Percentiles rank a stretch among this genome's conserved stretches.
These are phyloP conservation scores for Melanotaenia duboulayi DNA, from an alignment of 2,113 vertebrate species.

Conservation along the genomic window DNA sequence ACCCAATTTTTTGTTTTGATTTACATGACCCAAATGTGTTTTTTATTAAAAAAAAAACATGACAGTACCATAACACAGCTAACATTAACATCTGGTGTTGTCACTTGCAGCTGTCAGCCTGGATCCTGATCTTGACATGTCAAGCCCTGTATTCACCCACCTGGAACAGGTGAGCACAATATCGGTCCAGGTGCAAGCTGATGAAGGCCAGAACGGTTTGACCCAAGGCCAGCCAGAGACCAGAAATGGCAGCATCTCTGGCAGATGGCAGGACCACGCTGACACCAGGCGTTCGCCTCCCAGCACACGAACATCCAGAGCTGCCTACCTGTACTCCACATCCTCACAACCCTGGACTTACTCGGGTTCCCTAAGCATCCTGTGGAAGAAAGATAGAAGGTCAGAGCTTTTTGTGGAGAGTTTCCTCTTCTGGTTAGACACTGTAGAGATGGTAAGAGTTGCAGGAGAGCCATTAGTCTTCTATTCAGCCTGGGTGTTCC, in stretches of 20 bases:
- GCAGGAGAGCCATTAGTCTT: slow-evolving; percentile 68
- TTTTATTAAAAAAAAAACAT: too few species aligned
- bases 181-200: slow-evolving; percentile 57
- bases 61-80: background rate
- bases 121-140: slow-evolving; percentile 59
- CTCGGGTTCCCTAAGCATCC: slow-evolving; percentile 50
- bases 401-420: slow-evolving; percentile 75
- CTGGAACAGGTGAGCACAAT: slow-evolving; percentile 74
- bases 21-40: too few species aligned
- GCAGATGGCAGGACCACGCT: slow-evolving; percentile 23
- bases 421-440: slow-evolving; percentile 87
- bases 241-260: slow-evolving; percentile 42
- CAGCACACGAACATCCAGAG: slow-evolving; percentile 15
- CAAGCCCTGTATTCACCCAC: slow-evolving; percentile 74
- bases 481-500: slow-evolving; percentile 83
- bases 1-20: too few species aligned
- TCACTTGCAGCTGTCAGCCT: slow-evolving; percentile 59
- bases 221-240: slow-evolving; percentile 24
- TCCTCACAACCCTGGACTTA: slow-evolving; percentile 30
- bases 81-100: slow-evolving; percentile 9
- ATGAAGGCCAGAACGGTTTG: slow-evolving; percentile 43
- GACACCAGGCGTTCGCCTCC: background rate
- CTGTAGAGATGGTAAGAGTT: slow-evolving; percentile 84
- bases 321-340: slow-evolving; percentile 70
- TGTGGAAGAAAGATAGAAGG: slow-evolving; percentile 76